Evolutionary conservation across 2,113 vertebrate genomes (phyloP), one percentile per base, ranked within the genome.

Genomic region (Phocoena sinus): DNA sequence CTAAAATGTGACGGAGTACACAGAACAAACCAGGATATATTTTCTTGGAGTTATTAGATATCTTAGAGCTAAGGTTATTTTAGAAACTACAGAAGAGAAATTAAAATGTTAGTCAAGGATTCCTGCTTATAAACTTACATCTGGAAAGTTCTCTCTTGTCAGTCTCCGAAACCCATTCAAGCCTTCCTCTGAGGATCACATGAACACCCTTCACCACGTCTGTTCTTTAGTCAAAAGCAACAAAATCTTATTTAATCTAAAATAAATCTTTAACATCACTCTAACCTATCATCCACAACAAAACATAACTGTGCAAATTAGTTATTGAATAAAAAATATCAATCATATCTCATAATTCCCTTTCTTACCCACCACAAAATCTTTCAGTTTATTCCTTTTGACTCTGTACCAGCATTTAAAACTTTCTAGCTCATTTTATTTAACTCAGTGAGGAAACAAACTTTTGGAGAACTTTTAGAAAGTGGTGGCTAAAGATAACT

Each of bases 251-350:
- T 70, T 89, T 87, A 83, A 63, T 50, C 47, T 74, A n/a, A 93
- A 93, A 89, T 74, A 89, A 94, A 74, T 70, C 68, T 77, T 92
- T 67, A 92, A 21, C 77, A 62, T 81, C 80, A 81, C 82, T 94
- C 83, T 50, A 94, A 47, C 31, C 28, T 93, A 8, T 82, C 76
- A 79, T 36, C 31, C 33, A 89, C 9, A 80, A 23, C 20, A 81
- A 91, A 95, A 67, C 28, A 62, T n/a, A 94, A 33, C 10, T 65
- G 47, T 74, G 14, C 60, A 83, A 94, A 74, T 60, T 63, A 62
- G 6, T 71, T 91, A 93, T 18, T 77, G 74, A 95, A 71, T 86
- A 62, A 80, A 84, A 93, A 85, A 50, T 15, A 41, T 33, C n/a
- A 86, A 74, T 89, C 21, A 58, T n/a, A 58, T 47, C 58, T 70